phyloP scores from a whole-genome alignment of 2,113 vertebrate genomes.

The Aegotheles bennettii region DNA sequence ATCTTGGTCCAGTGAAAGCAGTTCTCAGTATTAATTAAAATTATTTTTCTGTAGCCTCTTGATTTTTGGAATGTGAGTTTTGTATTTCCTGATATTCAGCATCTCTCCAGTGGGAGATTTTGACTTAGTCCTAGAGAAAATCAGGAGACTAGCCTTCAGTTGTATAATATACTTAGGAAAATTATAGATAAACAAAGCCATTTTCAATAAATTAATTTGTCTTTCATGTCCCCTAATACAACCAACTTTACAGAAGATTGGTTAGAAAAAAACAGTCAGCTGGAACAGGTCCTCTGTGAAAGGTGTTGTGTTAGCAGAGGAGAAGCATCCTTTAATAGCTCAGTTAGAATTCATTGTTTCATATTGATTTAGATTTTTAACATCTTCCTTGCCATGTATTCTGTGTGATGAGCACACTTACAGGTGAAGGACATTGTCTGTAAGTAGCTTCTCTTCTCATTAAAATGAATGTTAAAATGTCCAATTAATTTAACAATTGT shows the following conservation, averaged over 20 bases:
- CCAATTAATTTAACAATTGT: background rate
- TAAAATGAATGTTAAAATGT: background rate
- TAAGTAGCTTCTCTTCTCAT: background rate
- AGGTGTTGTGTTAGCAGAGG: background rate
- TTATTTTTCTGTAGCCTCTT: background rate
- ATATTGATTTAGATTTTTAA: background rate
- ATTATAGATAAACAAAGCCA: background rate
- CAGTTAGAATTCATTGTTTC: background rate
- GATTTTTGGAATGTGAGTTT: background rate
- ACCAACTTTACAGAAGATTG: background rate
- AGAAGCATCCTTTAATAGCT: background rate
- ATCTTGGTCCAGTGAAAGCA: background rate
- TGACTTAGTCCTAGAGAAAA: background rate
- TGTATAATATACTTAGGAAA: background rate
- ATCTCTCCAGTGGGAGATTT: background rate
- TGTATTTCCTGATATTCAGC: background rate
- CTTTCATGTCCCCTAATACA: background rate
- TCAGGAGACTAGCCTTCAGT: background rate
- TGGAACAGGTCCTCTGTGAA: background rate
- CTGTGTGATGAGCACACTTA: background rate
- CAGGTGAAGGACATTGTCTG: background rate
- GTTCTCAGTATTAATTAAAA: background rate
- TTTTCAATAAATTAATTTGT: background rate
- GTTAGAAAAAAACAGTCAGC: background rate
- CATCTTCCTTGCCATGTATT: background rate